These are phyloP conservation scores for Conchocele bisecta DNA, from an alignment of 2,888 invertebrate species.

Conservation along the genomic window DNA sequence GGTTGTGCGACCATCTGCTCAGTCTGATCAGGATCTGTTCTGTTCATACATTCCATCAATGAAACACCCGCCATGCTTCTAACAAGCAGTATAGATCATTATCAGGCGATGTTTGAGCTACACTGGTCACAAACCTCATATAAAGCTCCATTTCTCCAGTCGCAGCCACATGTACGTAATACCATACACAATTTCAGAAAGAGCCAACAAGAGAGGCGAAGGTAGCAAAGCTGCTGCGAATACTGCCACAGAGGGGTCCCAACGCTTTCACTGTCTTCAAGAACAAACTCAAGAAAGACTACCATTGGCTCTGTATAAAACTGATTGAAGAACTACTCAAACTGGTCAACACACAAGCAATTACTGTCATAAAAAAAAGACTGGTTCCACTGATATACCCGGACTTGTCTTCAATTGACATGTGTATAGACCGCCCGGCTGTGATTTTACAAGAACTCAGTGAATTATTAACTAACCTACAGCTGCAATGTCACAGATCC, in stretches of 20 bases:
- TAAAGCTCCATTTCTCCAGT: too few relatives aligned
- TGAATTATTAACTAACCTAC: slow-evolving; percentile 43
- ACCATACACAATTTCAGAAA: slow-evolving; percentile 44
- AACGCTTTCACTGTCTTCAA: slow-evolving; percentile 69
- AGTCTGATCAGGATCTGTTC: too few relatives aligned
- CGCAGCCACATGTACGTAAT: not conserved
- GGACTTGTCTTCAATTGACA: slow-evolving; percentile 11
- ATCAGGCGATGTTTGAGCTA: too few relatives aligned
- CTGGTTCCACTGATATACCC: slow-evolving; percentile 46
- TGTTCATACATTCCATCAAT: too few relatives aligned
- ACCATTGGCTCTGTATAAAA: slow-evolving; percentile 69
- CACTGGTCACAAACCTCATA: too few relatives aligned
- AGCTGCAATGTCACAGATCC: slow-evolving; percentile 50
- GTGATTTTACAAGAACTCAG: slow-evolving; percentile 50
- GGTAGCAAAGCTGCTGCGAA: slow-evolving; percentile 63
- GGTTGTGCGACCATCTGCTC: too few relatives aligned
- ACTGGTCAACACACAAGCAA: slow-evolving; percentile 46
- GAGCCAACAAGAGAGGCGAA: slow-evolving; percentile 61
- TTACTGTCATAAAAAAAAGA: slow-evolving; percentile 34
- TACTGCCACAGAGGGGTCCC: slow-evolving; percentile 67
- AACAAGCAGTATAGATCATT: too few relatives aligned
- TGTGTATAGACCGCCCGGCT: slow-evolving; percentile 51
- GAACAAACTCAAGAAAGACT: slow-evolving; percentile 66
- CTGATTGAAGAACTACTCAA: slow-evolving; percentile 55
- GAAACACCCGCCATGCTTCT: too few relatives aligned